Base-by-base conservation (phyloP, 1,140 invertebrate genomes). In the Bombus impatiens region DNA sequence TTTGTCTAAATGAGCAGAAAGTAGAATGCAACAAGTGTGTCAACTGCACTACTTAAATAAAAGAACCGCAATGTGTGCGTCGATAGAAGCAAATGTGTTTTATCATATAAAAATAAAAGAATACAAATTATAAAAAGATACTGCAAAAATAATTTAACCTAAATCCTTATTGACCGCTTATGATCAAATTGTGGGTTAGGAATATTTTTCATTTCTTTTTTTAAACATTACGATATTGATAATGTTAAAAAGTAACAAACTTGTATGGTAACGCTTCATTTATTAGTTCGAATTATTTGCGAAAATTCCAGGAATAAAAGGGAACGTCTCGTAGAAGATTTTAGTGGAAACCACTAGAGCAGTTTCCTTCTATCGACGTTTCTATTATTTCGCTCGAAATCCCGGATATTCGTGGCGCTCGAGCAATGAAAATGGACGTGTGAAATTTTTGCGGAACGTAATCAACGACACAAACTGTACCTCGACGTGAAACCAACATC, bases 381-480 rank as follows among this genome's bases (percentile, higher is more conserved):
- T 65, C 87, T 89, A 89, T 89, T 89, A 89, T 89, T 86, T 86
- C 76, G 44, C 71, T 82, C 78, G 70, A 86, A 89, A 86, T 86
- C 76, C 65, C 62, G 78, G 84, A 76, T 89, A 89, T 89, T 83
- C 87, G 42, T 65, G 65, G 75, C 59, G 25, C 25, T 42, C 35
- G 35, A 47, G 18, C 62, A 68, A 89, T 89, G 87, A 89, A 89
- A 80, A 89, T 83, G 70, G 88, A 86, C 88, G 76, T 77, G 76
- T 67, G 40, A 62, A 84, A 89, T 89, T 89, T 83, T 89, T 40
- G 47, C 44, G 76, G 67, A 77, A 83, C 83, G 78, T 89, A 86
- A 89, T 86, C 77, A 65, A 86, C 80, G 72, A 32, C 47, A 59
- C 37, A 78, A 59, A 67, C 59, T 75, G 74, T 86, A 70, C 71